phyloP scores from a whole-genome alignment of 1,140 invertebrate genomes.

The Neodiprion virginianus region DNA sequence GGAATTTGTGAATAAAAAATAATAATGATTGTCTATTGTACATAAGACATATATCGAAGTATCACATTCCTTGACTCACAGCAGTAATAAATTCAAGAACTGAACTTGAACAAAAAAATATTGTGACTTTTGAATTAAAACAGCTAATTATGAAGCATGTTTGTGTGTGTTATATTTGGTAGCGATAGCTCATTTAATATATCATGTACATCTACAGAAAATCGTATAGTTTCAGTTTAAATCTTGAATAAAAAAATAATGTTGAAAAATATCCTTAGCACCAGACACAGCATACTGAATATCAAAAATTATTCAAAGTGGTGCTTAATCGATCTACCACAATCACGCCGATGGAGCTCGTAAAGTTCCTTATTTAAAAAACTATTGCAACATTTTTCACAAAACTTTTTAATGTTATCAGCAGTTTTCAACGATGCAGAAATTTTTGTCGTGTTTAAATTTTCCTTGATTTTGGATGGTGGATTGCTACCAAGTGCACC shows the following conservation, averaged over 20 bases:
- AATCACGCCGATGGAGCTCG: constrained; percentile 31
- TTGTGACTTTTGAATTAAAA: not conserved
- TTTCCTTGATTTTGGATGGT: constrained; percentile 23
- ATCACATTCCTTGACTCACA: too few species aligned
- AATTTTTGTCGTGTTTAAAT: constrained; percentile 9
- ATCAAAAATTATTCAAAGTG: too few species aligned
- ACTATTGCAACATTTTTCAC: constrained; percentile 44
- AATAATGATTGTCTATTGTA: too few species aligned
- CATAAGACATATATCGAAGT: too few species aligned
- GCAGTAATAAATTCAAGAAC: not conserved
- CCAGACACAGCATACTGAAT: not conserved
- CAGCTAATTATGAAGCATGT: not conserved
- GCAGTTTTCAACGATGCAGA: constrained; percentile 5
- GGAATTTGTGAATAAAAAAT: too few species aligned
- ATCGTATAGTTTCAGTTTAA: not conserved
- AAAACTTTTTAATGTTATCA: constrained; percentile 41
- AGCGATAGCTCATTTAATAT: not conserved
- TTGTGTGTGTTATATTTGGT: not conserved
- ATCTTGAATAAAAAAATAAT: not conserved
- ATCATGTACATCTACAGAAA: not conserved
- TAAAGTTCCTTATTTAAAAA: constrained; percentile 44
- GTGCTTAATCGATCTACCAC: too few species aligned
- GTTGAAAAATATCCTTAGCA: not conserved
- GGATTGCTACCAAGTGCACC: constrained; percentile 14
- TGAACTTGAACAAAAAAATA: not conserved